phyloP scores from a whole-genome alignment of 2,888 invertebrate species.

The Aphrophora alni region DNA sequence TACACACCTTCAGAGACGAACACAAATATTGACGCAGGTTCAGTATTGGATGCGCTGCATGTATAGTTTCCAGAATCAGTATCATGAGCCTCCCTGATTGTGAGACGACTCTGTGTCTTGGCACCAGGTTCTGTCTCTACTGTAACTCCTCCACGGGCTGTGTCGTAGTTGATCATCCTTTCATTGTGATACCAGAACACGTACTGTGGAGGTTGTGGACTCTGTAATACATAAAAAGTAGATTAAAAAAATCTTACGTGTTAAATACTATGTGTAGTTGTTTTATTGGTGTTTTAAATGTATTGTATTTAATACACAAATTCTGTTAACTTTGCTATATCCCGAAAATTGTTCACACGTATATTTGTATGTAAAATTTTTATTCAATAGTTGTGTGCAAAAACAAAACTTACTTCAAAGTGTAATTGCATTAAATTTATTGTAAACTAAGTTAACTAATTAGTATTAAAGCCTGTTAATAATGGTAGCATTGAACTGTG shows the following conservation, averaged over 20 bases:
- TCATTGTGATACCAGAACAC: conserved; percentile 96
- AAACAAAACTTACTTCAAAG: too few species aligned
- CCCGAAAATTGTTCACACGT: too few species aligned
- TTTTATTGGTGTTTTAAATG: not conserved
- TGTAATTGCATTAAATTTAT: too few species aligned
- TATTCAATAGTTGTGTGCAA: too few species aligned
- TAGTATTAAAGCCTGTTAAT: too few species aligned
- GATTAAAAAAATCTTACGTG: not conserved
- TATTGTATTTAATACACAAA: too few species aligned
- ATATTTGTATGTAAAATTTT: too few species aligned
- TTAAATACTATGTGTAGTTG: not conserved
- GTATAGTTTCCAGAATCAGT: conserved; percentile 91
- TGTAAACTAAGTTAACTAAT: too few species aligned
- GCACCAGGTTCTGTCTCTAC: conserved; percentile 86
- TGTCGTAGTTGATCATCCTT: conserved; percentile 93
- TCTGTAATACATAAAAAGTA: conserved; percentile 70
- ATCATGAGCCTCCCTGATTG: conserved; percentile 81
- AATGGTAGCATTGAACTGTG: too few species aligned
- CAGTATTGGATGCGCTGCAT: conserved; percentile 88
- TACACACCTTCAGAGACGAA: conserved; percentile 87
- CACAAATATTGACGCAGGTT: conserved; percentile 87
- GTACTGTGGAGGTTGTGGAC: conserved; percentile 91
- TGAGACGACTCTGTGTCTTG: conserved; percentile 83
- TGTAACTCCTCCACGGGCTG: conserved; percentile 77
- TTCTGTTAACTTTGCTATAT: too few species aligned